Percentiles rank a stretch among this genome's conserved stretches.
Evolutionary conservation across 2,888 invertebrate genomes (phyloP).

Genomic region (Loripinus fragilis): DNA sequence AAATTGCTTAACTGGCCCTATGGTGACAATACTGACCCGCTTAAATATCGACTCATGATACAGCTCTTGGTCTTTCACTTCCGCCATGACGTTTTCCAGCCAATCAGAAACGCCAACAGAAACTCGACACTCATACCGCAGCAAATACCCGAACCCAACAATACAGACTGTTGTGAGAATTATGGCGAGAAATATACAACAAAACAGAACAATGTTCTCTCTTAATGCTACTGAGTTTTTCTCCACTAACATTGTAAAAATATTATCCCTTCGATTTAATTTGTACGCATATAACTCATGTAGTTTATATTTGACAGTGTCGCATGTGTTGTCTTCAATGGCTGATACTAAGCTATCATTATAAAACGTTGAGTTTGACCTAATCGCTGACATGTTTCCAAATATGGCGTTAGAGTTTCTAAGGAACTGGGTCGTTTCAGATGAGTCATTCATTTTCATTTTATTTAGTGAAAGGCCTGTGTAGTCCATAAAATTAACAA

Average conservation of each 20-base stretch:
- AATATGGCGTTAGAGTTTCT: background rate
- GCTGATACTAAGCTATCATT: background rate
- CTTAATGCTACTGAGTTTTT: background rate
- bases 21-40: slow-evolving; percentile 31
- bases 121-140: slow-evolving; percentile 26
- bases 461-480: background rate
- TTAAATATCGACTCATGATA: slow-evolving; percentile 21
- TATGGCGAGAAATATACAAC: background rate
- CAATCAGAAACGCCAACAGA: slow-evolving; percentile 33
- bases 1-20: no score
- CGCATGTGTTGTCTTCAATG: background rate
- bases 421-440: background rate
- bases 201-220: background rate
- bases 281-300: background rate
- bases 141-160: slow-evolving; percentile 14
- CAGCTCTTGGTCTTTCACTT: slow-evolving; percentile 25
- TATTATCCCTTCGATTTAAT: background rate
- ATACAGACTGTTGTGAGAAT: slow-evolving; percentile 15
- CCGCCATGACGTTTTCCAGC: slow-evolving; percentile 28
- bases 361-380: background rate
- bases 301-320: background rate
- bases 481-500: background rate
- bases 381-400: background rate
- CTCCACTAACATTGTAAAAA: background rate
- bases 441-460: slow-evolving; percentile 7